These are phyloP conservation scores for Gobiocypris rarus DNA, from an alignment of 2,113 vertebrate genomes.

Conservation along the genomic window DNA sequence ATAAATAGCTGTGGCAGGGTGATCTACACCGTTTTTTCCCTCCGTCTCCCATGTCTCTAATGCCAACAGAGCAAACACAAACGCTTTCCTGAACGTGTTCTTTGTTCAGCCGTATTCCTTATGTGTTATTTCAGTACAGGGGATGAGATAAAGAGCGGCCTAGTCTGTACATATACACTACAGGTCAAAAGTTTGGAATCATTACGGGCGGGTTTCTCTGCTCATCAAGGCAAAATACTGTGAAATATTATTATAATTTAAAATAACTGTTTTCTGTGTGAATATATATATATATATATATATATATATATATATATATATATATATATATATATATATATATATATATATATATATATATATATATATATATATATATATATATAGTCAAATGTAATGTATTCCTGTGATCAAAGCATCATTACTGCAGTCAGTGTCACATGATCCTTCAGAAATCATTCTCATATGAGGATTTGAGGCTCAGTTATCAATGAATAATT, in stretches of 20 bases:
- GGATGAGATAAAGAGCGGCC: not conserved
- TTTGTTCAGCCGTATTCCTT: conserved; percentile 33
- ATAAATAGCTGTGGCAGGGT: conserved; percentile 96
- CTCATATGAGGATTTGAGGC: not conserved
- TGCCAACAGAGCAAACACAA: conserved; percentile 11
- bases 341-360: no score
- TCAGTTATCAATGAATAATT: not conserved
- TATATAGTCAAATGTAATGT: not conserved
- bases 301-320: no score
- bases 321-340: no score
- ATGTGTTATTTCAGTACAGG: not conserved
- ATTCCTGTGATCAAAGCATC: not conserved
- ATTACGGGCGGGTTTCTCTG: not conserved
- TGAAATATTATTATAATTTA: not conserved
- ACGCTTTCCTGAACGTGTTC: not conserved
- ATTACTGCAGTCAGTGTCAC: not conserved
- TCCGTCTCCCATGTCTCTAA: conserved; percentile 37
- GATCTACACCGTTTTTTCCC: conserved; percentile 77
- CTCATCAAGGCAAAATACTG: not conserved
- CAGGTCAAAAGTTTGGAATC: not conserved
- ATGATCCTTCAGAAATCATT: not conserved
- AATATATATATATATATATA: not conserved
- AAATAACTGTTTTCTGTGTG: not conserved
- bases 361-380: not conserved
- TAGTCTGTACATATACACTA: not conserved